A percentile compares a stretch with the other conserved stretches of the same genome.
These are phyloP conservation scores for Cryptus viduatorius DNA, from an alignment of 2,888 invertebrate genomes.

Conservation along the genomic window DNA sequence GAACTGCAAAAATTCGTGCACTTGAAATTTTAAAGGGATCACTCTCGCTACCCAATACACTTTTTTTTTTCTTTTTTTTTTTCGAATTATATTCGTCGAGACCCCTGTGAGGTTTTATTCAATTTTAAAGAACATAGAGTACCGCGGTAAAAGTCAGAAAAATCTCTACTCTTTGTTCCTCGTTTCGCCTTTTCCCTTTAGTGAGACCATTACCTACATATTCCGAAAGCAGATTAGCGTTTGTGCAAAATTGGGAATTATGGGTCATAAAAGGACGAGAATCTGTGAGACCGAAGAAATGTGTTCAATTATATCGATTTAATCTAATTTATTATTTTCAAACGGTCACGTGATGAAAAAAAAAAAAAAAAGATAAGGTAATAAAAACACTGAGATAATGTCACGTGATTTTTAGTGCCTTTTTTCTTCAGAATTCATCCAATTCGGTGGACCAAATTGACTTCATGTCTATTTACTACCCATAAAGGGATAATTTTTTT, in stretches of 20 bases:
- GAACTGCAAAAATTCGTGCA: not conserved
- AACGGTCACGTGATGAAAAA: not conserved
- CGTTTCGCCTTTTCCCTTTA: not conserved
- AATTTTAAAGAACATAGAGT: not conserved
- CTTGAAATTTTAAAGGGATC: slow-evolving; percentile 1
- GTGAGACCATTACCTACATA: not conserved
- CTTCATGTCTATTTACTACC: not conserved
- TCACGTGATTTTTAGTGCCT: not conserved
- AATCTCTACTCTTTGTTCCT: not conserved
- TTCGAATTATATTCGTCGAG: not conserved
- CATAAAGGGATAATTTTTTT: not conserved
- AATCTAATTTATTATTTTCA: not conserved
- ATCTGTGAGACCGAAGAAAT: too few species aligned
- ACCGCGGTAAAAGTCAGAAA: not conserved
- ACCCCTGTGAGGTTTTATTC: not conserved
- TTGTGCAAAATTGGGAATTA: not conserved
- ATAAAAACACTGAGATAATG: not conserved
- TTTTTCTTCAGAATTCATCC: not conserved
- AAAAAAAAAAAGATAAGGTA: not conserved
- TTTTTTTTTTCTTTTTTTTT: not conserved
- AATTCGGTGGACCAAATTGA: not conserved
- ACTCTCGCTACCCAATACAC: not conserved
- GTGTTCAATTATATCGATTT: too few species aligned
- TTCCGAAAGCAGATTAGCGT: not conserved
- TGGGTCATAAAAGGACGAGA: too few species aligned